phyloP scores from a whole-genome alignment of 2,113 vertebrate species.

The Telmatochromis sp. region DNA sequence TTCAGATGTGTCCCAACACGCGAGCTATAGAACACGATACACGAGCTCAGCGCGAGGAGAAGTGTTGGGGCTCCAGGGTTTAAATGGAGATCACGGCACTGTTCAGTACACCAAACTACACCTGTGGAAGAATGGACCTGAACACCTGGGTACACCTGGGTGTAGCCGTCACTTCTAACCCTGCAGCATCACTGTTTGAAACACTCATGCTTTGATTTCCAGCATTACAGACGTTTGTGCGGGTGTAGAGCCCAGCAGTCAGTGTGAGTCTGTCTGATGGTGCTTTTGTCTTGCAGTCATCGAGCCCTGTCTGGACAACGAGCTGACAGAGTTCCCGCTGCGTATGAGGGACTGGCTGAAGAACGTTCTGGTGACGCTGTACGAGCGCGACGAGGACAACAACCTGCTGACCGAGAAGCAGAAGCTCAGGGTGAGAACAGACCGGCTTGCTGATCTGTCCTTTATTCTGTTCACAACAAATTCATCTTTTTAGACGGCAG shows the following conservation, averaged over 20 bases:
- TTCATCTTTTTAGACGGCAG: background rate
- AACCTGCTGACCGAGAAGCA: constrained; percentile 97
- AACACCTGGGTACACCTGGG: background rate
- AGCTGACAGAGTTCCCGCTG: constrained; percentile 93
- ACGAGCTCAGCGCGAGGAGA: background rate
- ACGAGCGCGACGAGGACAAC: constrained; percentile 88
- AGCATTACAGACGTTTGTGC: background rate
- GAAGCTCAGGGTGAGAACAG: constrained; percentile 82
- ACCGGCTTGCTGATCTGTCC: background rate
- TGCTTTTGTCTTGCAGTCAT: constrained; percentile 71
- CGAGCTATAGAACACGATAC: background rate
- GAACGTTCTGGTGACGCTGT: constrained; percentile 95
- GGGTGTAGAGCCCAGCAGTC: background rate
- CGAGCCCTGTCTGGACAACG: constrained; percentile 82
- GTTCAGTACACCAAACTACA: background rate
- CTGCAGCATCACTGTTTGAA: background rate
- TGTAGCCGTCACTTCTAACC: background rate
- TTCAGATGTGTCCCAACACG: constrained; percentile 26
- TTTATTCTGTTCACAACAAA: background rate
- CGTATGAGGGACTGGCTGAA: constrained; percentile 99
- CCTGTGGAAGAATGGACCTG: background rate
- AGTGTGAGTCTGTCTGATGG: background rate
- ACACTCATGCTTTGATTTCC: background rate
- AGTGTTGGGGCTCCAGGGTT: constrained; percentile 34
- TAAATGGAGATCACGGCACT: constrained; percentile 42